phyloP scores from a whole-genome alignment of 2,888 invertebrate species.

The Drosophila bunnanda region DNA sequence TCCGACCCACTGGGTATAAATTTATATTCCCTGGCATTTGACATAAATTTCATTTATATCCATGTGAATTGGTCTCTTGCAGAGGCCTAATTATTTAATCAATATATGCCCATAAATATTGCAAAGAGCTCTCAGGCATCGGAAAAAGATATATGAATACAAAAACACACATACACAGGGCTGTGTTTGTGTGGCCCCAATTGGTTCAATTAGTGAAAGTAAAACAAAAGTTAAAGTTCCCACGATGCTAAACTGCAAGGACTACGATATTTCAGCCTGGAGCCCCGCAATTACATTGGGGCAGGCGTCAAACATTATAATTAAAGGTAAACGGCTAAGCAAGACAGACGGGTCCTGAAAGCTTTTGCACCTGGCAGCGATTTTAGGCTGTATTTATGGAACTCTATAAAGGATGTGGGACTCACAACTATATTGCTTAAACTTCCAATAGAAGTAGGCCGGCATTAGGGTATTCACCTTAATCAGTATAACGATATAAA shows the following conservation, averaged over 20 bases:
- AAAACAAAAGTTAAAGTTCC: slow-evolving; percentile 55
- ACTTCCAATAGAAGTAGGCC: neutral
- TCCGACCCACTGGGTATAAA: slow-evolving; percentile 10
- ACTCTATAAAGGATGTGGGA: too few species aligned
- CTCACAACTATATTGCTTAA: neutral
- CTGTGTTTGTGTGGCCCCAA: slow-evolving; percentile 14
- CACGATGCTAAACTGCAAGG: slow-evolving; percentile 41
- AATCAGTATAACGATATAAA: neutral
- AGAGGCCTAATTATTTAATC: slow-evolving; percentile 62
- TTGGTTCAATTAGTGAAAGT: slow-evolving; percentile 43
- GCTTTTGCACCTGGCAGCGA: slow-evolving; percentile 18
- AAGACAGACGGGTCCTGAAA: slow-evolving; percentile 17
- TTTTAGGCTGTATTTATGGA: neutral
- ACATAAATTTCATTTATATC: slow-evolving; percentile 40
- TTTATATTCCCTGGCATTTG: slow-evolving; percentile 33
- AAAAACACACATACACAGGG: neutral
- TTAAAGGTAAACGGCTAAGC: slow-evolving; percentile 33
- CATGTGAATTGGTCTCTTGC: slow-evolving; percentile 30
- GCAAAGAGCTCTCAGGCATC: slow-evolving; percentile 31
- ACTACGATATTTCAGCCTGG: slow-evolving; percentile 8
- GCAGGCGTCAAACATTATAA: slow-evolving; percentile 22
- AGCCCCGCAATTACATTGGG: slow-evolving; percentile 34
- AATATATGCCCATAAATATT: slow-evolving; percentile 60
- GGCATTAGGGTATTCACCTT: neutral
- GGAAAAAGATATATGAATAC: slow-evolving; percentile 17